Evolutionary conservation across 2,113 vertebrate genomes (phyloP).

Genomic region (Brachyhypopomus occidentalis): DNA sequence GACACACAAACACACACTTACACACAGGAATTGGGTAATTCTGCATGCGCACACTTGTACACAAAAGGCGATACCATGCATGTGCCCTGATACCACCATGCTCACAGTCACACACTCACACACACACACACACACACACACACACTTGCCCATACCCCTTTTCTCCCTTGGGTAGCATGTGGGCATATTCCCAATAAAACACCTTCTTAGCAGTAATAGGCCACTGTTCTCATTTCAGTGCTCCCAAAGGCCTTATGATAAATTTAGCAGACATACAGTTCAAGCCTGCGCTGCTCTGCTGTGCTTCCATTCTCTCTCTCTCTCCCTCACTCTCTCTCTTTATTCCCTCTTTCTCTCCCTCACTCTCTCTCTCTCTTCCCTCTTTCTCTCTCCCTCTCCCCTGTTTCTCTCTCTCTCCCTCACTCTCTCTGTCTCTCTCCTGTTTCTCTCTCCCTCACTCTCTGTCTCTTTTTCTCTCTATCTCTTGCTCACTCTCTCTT

Average conservation of each 20-base stretch:
- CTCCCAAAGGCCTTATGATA: constrained; percentile 87
- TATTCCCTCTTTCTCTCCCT: constrained; percentile 25
- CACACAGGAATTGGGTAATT: constrained; percentile 12
- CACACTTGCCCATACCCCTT: constrained; percentile 43
- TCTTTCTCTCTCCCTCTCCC: too few relatives aligned
- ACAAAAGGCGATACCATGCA: not conserved
- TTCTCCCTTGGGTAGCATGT: constrained; percentile 75
- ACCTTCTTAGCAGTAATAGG: constrained; percentile 90
- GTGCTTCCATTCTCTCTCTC: constrained; percentile 31
- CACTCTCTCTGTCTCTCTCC: not conserved
- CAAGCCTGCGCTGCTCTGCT: constrained; percentile 67
- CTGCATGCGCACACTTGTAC: constrained; percentile 48
- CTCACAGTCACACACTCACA: constrained; percentile 29
- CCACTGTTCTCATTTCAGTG: constrained; percentile 87
- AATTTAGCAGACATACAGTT: constrained; percentile 87
- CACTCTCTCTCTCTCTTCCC: not conserved
- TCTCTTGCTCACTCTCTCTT: not conserved
- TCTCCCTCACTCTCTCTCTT: constrained; percentile 9
- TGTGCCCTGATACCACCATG: constrained; percentile 37
- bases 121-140: constrained; percentile 37
- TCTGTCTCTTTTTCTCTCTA: constrained; percentile 12
- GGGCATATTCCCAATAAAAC: constrained; percentile 88
- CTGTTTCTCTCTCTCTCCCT: not conserved
- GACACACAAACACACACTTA: constrained; percentile 26
- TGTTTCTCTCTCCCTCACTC: too few relatives aligned